A percentile compares a stretch with the other conserved stretches of the same genome.
phyloP scores from a whole-genome alignment of 2,113 vertebrate species.

The Rhinolophus ferrumequinum region DNA sequence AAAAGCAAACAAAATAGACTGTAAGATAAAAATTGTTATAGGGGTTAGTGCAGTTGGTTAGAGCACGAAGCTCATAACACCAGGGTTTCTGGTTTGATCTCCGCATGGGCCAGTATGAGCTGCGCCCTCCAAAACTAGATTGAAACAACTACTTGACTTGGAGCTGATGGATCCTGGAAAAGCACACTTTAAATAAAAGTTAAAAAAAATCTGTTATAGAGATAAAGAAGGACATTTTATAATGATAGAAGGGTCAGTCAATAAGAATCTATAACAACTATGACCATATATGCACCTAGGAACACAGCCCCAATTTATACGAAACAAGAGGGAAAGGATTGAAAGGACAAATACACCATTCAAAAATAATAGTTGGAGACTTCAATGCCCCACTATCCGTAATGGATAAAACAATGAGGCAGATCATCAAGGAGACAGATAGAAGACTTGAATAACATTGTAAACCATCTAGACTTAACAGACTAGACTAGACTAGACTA shows the following conservation, averaged over 20 bases:
- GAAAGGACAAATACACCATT: neutral
- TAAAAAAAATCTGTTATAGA: too few relatives aligned
- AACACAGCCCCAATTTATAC: neutral
- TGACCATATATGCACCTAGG: neutral
- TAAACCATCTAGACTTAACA: neutral
- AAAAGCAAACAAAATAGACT: too few relatives aligned
- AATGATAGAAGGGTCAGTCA: neutral
- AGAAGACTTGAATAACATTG: neutral
- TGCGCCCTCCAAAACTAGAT: too few relatives aligned
- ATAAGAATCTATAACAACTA: neutral
- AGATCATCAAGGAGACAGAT: neutral
- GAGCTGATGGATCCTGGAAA: too few relatives aligned
- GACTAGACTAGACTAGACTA: neutral
- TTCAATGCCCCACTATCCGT: neutral
- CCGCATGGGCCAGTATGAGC: too few relatives aligned
- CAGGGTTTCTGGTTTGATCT: too few relatives aligned
- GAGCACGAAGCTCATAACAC: too few relatives aligned
- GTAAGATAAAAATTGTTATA: too few relatives aligned
- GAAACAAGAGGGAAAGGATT: neutral
- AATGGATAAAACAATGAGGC: neutral
- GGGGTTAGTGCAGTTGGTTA: too few relatives aligned
- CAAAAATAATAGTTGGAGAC: neutral
- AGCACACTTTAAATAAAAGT: too few relatives aligned
- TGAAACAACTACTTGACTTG: too few relatives aligned
- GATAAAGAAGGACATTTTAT: too few relatives aligned